A percentile compares a stretch with the other conserved stretches of the same genome.
These are phyloP conservation scores for Clupea harengus DNA, from an alignment of 2,113 vertebrate genomes.

Conservation along the genomic window DNA sequence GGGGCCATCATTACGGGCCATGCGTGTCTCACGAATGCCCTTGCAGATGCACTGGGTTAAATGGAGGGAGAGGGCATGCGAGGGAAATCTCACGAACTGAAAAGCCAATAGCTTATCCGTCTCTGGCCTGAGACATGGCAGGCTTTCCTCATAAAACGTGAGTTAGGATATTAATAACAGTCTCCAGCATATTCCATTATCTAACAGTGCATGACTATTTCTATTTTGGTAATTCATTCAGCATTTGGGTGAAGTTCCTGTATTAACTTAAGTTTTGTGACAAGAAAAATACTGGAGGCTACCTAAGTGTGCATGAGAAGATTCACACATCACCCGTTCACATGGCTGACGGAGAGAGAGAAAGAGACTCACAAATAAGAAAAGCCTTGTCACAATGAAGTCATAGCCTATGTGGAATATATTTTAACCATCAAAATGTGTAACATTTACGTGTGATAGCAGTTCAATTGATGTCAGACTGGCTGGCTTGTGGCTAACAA, in stretches of 20 bases:
- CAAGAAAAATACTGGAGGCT: too few species aligned
- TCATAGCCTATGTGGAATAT: too few species aligned
- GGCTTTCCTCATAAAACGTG: slow-evolving; percentile 41
- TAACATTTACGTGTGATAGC: too few species aligned
- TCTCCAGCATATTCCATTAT: neutral
- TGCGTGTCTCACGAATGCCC: slow-evolving; percentile 47
- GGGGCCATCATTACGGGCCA: slow-evolving; percentile 24
- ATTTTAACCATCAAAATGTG: too few species aligned
- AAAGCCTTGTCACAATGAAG: too few species aligned
- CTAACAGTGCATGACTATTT: neutral
- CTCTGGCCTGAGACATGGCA: slow-evolving; percentile 44
- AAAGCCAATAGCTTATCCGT: neutral
- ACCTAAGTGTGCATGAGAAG: too few species aligned
- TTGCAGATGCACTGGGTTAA: slow-evolving; percentile 46
- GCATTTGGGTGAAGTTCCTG: too few species aligned
- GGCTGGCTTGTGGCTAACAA: neutral
- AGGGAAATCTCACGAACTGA: slow-evolving; percentile 23
- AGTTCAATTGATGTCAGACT: too few species aligned
- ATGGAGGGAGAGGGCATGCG: slow-evolving; percentile 48
- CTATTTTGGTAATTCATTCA: neutral
- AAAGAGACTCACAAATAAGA: too few species aligned
- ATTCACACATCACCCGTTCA: too few species aligned
- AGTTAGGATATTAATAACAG: neutral
- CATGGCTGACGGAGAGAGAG: too few species aligned
- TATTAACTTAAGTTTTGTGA: too few species aligned